These are phyloP conservation scores for Himalopsyche anomala DNA, from an alignment of 2,888 invertebrate genomes.

Conservation along the genomic window DNA sequence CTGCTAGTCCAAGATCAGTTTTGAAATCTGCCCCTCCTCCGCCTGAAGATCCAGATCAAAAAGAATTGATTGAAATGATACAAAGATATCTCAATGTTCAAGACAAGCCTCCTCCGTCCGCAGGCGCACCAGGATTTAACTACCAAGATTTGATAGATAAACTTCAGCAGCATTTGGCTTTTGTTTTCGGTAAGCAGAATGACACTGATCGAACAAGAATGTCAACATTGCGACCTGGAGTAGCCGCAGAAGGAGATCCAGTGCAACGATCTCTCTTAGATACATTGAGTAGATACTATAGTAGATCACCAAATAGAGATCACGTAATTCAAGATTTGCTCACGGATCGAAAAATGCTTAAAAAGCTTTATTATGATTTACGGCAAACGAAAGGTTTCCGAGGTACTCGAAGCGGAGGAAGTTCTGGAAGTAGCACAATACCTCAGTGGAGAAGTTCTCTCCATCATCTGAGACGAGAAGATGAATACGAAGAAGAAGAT, in stretches of 20 bases:
- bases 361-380: conserved; percentile 84
- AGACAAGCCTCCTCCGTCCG: conserved; percentile 70
- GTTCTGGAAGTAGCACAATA: conserved; percentile 63
- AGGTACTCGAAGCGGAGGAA: conserved; percentile 70
- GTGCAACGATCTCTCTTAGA: conserved; percentile 80
- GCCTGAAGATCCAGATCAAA: conserved; percentile 75
- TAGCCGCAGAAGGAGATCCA: conserved; percentile 73
- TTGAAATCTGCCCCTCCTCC: conserved; percentile 66
- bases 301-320: conserved; percentile 81
- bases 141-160: conserved; percentile 81
- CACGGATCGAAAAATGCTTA: conserved; percentile 84
- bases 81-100: conserved; percentile 81
- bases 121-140: conserved; percentile 70
- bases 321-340: conserved; percentile 84
- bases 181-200: conserved; percentile 70
- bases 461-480: conserved; percentile 67
- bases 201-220: conserved; percentile 69
- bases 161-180: conserved; percentile 78
- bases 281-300: conserved; percentile 82
- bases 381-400: conserved; percentile 80
- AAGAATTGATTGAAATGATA: conserved; percentile 80
- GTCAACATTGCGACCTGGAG: conserved; percentile 69
- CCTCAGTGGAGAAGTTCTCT: conserved; percentile 66
- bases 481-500: conserved; percentile 66
- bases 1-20: conserved; percentile 67